phyloP scores from a whole-genome alignment of 2,113 vertebrate species.

The Azemiops feae region DNA sequence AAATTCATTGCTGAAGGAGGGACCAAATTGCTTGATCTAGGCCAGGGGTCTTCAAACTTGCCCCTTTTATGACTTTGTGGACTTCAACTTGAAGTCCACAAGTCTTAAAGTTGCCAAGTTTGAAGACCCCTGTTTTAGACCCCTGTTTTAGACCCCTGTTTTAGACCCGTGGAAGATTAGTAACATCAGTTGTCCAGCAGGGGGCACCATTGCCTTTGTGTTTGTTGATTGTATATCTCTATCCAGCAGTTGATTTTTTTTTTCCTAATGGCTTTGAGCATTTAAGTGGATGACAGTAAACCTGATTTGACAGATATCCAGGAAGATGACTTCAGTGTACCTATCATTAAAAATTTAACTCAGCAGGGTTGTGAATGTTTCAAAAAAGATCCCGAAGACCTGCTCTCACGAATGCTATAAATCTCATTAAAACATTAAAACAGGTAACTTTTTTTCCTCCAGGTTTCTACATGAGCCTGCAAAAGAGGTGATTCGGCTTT shows the following conservation, averaged over 20 bases:
- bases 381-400: background rate
- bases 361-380: background rate
- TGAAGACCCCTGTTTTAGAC: background rate
- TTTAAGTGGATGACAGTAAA: constrained; percentile 24
- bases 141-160: background rate
- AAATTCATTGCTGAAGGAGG: background rate
- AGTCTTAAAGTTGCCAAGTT: no score
- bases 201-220: constrained; percentile 56
- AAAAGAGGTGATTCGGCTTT: background rate
- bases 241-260: background rate
- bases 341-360: accelerated
- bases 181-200: constrained; percentile 50
- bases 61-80: no score
- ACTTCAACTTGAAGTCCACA: no score
- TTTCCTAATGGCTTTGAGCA: background rate
- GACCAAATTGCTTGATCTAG: no score
- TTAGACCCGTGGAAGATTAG: background rate
- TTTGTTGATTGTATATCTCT: background rate
- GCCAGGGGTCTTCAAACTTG: no score
- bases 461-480: background rate
- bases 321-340: constrained; percentile 17
- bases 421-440: background rate
- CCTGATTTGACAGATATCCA: constrained; percentile 24
- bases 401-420: background rate
- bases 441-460: background rate